phyloP scores from a whole-genome alignment of 2,888 invertebrate species.

The Pseudococcus longispinus region DNA sequence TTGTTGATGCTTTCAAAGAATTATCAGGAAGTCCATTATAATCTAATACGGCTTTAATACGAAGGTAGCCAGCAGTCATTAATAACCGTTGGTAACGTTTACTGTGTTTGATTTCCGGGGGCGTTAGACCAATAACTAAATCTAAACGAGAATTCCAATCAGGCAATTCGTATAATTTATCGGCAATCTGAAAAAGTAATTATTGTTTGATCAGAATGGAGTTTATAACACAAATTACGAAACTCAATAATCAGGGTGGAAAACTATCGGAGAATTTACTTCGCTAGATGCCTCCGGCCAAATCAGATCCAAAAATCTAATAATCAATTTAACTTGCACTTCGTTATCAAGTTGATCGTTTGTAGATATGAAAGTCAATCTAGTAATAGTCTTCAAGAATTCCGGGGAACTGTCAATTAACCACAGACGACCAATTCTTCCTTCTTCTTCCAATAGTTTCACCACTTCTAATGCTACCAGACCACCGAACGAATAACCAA shows the following conservation, averaged over 20 bases:
- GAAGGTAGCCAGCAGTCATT: slow-evolving; percentile 65
- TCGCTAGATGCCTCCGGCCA: slow-evolving; percentile 58
- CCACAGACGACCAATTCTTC: slow-evolving; percentile 70
- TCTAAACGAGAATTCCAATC: slow-evolving; percentile 69
- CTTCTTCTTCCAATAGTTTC: slow-evolving; percentile 72
- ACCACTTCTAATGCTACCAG: slow-evolving; percentile 80
- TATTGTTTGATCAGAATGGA: too few species aligned
- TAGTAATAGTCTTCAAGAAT: slow-evolving; percentile 68
- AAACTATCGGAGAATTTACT: slow-evolving; percentile 51
- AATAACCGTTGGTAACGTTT: slow-evolving; percentile 64
- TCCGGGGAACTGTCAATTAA: slow-evolving; percentile 85
- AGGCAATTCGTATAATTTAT: slow-evolving; percentile 63
- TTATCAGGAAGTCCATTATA: slow-evolving; percentile 63
- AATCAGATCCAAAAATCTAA: slow-evolving; percentile 63
- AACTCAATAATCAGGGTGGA: too few species aligned
- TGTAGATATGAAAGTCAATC: slow-evolving; percentile 53
- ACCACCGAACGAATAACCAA: slow-evolving; percentile 90
- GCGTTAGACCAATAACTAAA: slow-evolving; percentile 63
- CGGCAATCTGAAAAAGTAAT: slow-evolving; percentile 57
- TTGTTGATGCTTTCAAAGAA: slow-evolving; percentile 67
- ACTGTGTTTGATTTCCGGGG: slow-evolving; percentile 61
- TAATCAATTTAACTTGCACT: slow-evolving; percentile 69
- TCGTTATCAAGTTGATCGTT: slow-evolving; percentile 63
- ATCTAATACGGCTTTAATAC: slow-evolving; percentile 67
- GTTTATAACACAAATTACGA: too few species aligned